phyloP scores from a whole-genome alignment of 2,888 invertebrate species.

The Clivina fossor region DNA sequence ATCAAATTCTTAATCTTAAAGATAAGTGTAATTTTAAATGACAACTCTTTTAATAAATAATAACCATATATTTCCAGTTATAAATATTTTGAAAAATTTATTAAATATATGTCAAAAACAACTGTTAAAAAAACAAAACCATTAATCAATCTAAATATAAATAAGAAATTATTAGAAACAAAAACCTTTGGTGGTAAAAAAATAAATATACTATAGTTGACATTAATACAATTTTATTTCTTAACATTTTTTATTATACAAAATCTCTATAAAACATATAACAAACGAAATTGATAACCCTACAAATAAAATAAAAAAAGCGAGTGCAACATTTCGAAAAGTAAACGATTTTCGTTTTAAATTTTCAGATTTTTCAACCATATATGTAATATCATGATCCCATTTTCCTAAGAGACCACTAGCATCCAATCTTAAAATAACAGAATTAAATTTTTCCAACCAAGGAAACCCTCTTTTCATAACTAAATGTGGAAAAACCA shows the following conservation, averaged over 20 bases:
- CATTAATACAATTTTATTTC: not conserved
- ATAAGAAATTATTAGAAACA: too few relatives aligned
- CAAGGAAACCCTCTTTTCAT: slow-evolving; percentile 13
- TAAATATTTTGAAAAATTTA: too few relatives aligned
- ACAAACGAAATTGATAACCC: not conserved
- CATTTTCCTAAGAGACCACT: slow-evolving; percentile 19
- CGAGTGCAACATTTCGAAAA: slow-evolving; percentile 8
- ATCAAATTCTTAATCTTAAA: too few relatives aligned
- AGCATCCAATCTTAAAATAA: slow-evolving; percentile 3
- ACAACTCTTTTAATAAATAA: too few relatives aligned
- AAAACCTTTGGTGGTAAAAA: too few relatives aligned
- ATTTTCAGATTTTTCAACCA: not conserved
- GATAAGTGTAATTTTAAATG: too few relatives aligned
- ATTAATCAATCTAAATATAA: too few relatives aligned
- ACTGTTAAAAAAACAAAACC: too few relatives aligned
- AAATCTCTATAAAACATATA: slow-evolving; percentile 10
- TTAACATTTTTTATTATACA: slow-evolving; percentile 1
- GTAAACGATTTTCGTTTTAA: not conserved
- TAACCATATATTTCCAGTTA: too few relatives aligned
- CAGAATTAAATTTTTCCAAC: slow-evolving; percentile 9
- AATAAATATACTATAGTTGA: not conserved
- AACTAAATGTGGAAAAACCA: slow-evolving; percentile 10
- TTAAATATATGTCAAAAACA: too few relatives aligned
- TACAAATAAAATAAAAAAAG: slow-evolving; percentile 11
- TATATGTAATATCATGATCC: slow-evolving; percentile 14